Evolutionary conservation across 1,140 invertebrate species (phyloP).

Genomic region (Dysdera silvatica): DNA sequence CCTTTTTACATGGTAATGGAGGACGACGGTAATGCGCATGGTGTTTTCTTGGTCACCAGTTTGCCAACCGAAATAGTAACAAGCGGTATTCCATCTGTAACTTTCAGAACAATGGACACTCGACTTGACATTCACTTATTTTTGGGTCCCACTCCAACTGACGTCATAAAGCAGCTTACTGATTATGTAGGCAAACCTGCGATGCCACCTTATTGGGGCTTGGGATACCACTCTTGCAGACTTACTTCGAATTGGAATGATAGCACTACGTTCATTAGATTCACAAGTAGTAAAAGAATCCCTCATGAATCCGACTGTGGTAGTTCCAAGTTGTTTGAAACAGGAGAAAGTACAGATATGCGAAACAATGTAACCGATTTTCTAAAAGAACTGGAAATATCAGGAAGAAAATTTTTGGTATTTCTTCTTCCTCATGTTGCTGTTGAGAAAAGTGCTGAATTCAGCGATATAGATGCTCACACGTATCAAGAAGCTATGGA

Average conservation of each 20-base stretch:
- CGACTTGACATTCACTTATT: slow-evolving; percentile 66
- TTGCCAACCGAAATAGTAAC: slow-evolving; percentile 74
- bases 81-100: slow-evolving; percentile 65
- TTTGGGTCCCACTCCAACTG: slow-evolving; percentile 58
- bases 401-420: no score
- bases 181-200: slow-evolving; percentile 38
- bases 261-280: slow-evolving; percentile 56
- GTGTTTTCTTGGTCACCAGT: slow-evolving; percentile 65
- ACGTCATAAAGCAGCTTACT: slow-evolving; percentile 48
- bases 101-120: slow-evolving; percentile 64
- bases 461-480: slow-evolving; percentile 22
- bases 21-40: slow-evolving; percentile 46
- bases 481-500: slow-evolving; percentile 36
- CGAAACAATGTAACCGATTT: slow-evolving; percentile 38
- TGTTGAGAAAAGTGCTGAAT: no score
- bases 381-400: no score
- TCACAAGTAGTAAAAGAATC: slow-evolving; percentile 54
- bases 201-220: slow-evolving; percentile 47
- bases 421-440: slow-evolving; percentile 29
- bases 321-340: slow-evolving; percentile 40
- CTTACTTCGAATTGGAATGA: slow-evolving; percentile 35
- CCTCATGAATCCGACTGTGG: slow-evolving; percentile 38
- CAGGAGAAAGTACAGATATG: slow-evolving; percentile 37
- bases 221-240: slow-evolving; percentile 52
- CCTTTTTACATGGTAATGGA: slow-evolving; percentile 33